Evolutionary conservation across 2,888 invertebrate genomes (phyloP).

Genomic region (Caenorhabditis sp.): DNA sequence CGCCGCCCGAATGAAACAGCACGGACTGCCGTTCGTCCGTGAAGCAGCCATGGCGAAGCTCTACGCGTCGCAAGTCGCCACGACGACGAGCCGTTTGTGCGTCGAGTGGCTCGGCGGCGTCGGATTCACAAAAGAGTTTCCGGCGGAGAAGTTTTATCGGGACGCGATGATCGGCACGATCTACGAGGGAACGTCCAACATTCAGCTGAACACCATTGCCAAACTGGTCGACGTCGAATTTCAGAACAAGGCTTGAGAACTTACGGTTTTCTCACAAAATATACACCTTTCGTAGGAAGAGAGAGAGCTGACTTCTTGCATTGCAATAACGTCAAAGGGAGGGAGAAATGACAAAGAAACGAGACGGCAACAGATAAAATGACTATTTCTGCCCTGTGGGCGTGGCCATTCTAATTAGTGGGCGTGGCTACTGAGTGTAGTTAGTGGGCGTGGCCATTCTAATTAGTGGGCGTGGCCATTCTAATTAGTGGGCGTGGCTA

Average conservation of each 20-base stretch:
- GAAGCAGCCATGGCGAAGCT: conserved; percentile 98
- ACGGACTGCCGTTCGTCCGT: conserved; percentile 88
- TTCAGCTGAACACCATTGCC: conserved; percentile 95
- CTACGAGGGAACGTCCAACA: conserved; percentile 97
- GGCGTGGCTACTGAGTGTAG: too few relatives aligned
- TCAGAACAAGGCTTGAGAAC: conserved; percentile 19
- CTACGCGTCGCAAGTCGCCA: conserved; percentile 89
- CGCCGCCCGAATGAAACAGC: conserved; percentile 91
- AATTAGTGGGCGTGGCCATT: too few relatives aligned
- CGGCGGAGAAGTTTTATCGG: conserved; percentile 94
- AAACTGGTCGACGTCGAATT: conserved; percentile 84
- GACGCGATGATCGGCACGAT: conserved; percentile 83
- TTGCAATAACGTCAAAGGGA: too few relatives aligned
- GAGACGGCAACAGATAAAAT: too few relatives aligned
- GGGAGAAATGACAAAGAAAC: too few relatives aligned
- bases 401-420: too few relatives aligned
- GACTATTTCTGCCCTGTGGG: too few relatives aligned
- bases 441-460: too few relatives aligned
- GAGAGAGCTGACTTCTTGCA: too few relatives aligned
- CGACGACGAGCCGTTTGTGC: conserved; percentile 84
- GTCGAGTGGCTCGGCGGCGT: conserved; percentile 99
- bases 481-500: too few relatives aligned
- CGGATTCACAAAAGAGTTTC: conserved; percentile 94
- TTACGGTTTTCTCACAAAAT: too few relatives aligned
- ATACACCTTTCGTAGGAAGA: too few relatives aligned